Conservation (phyloP, 2,113 vertebrate species). For the Siniperca chuatsi region DNA sequence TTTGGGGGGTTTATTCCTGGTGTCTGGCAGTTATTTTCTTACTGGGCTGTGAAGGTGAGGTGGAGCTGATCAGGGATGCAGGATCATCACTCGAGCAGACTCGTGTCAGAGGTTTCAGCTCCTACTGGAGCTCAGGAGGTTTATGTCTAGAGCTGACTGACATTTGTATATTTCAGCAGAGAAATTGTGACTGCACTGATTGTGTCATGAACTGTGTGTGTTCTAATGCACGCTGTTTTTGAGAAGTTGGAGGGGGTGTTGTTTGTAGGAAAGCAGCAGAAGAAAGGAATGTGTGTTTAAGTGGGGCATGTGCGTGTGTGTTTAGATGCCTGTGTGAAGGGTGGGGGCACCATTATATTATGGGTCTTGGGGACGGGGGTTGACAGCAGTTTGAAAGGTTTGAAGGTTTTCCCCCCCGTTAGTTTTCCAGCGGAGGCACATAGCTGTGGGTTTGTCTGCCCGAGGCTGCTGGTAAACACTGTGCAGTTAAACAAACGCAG, state of each 20-base stretch:
- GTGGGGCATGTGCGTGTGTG: slow-evolving; percentile 17
- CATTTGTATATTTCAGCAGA: not conserved
- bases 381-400: not conserved
- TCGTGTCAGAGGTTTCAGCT: not conserved
- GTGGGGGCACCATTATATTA: slow-evolving; percentile 7
- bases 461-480: slow-evolving; percentile 37
- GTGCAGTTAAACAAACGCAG: slow-evolving; percentile 36
- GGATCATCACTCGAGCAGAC: not conserved
- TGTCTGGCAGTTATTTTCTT: not conserved
- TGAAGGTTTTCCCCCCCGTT: not conserved
- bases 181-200: not conserved
- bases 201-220: not conserved
- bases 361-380: not conserved
- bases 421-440: slow-evolving; percentile 33
- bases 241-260: not conserved
- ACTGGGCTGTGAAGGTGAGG: not conserved
- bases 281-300: slow-evolving; percentile 59
- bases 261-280: slow-evolving; percentile 42
- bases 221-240: not conserved
- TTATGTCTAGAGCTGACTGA: not conserved
- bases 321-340: slow-evolving; percentile 29
- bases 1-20: not conserved
- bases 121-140: too few species aligned
- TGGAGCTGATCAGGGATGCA: not conserved
- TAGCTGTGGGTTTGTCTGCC: slow-evolving; percentile 45